Evolutionary conservation across 2,888 invertebrate genomes (phyloP), one percentile per base, ranked within the genome.

Genomic region (Pollenia labialis): DNA sequence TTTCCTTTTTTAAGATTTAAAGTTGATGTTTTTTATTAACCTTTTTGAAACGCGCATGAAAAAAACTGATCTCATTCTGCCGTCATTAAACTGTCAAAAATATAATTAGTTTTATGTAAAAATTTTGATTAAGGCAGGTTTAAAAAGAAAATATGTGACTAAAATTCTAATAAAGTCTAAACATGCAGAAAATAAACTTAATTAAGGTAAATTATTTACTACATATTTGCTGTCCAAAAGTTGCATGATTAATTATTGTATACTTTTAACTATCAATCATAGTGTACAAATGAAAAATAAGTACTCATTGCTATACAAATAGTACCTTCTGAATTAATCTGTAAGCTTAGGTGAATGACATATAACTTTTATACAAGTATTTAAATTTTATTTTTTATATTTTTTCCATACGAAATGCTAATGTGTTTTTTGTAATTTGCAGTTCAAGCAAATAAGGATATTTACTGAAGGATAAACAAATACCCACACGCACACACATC

Each of bases 161-260:
- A 48, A 74, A 56, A 50, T 66, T 56, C 64, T 66, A 64, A 74
- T 42, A 66, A 54, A 48, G 12, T 7, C 48, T 32, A 32, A 62
- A 32, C 18, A 42, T 14, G 12, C n/a, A 64, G 60, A 64, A 64
- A 2, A 32, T 2, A 60, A 14, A 66, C 9, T 66, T 32, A 81
- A 74, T 58, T 23, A 44, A 58, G 68, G 18, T 16, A 8, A 16
- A 10, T 62, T 44, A 46, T 50, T 71, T 71, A 18, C 54, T 71
- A 62, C 44, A 62, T 54, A 1, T 46, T 14, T 62, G 32, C 54
- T 81, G 62, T 62, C 62, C 72, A 16, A 32, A 40, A 4, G 16
- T 52, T 44, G 23, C 32, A 52, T 81, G 81, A 81, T 81, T 75
- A 74, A 81, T 81, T 68, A 75, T 52, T 58, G 18, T 48, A 32